These are phyloP conservation scores for Eutolmus rufibarbis DNA, from an alignment of 2,888 invertebrate species.

Conservation along the genomic window DNA sequence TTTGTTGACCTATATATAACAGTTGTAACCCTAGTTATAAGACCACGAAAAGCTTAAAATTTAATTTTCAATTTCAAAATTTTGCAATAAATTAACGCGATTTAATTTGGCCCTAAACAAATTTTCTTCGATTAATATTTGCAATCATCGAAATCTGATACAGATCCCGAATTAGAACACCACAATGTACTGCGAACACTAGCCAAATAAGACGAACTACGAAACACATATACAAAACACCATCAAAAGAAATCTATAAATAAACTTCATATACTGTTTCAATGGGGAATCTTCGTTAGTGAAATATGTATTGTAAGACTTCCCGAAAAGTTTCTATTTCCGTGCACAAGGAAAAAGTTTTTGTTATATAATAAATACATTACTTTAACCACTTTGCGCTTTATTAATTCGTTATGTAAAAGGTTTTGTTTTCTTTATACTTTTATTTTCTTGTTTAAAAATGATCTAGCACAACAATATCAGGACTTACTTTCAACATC, in stretches of 20 bases:
- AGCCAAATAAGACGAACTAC: conserved; percentile 18
- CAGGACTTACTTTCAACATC: conserved; percentile 87
- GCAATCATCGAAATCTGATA: conserved; percentile 23
- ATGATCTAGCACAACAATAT: conserved; percentile 9
- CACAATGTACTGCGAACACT: not conserved
- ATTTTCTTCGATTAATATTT: not conserved
- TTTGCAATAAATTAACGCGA: not conserved
- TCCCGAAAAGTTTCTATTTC: not conserved
- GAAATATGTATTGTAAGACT: conserved; percentile 3
- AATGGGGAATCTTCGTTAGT: not conserved
- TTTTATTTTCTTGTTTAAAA: not conserved
- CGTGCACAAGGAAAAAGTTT: not conserved
- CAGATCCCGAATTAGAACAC: conserved; percentile 21
- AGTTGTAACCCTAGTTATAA: too few relatives aligned
- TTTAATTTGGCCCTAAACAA: not conserved
- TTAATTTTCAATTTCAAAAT: not conserved
- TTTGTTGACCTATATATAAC: too few relatives aligned
- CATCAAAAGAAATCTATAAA: not conserved
- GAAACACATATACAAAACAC: not conserved
- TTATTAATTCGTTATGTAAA: not conserved
- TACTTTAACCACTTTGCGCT: not conserved
- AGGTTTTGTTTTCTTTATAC: not conserved
- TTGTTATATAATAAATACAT: not conserved
- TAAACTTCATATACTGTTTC: not conserved
- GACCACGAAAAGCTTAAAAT: not conserved